These are phyloP conservation scores for Hirudinaria manillensis DNA, from an alignment of 2,888 invertebrate species.

Conservation along the genomic window DNA sequence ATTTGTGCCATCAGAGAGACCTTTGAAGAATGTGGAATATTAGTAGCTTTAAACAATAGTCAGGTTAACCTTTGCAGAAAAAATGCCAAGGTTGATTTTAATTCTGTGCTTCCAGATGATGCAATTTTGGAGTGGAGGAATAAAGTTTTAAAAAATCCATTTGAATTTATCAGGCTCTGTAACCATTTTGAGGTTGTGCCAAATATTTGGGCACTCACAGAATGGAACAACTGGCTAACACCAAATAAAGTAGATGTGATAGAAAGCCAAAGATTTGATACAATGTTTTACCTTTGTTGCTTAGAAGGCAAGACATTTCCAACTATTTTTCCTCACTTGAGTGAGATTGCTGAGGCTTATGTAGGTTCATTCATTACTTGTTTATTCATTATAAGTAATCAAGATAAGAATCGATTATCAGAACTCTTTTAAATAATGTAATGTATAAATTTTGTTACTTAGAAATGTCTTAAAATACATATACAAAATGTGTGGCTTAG, in stretches of 20 bases:
- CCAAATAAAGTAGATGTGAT: constrained; percentile 54
- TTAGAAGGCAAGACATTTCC: constrained; percentile 32
- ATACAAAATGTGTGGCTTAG: too few species aligned
- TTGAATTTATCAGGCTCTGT: constrained; percentile 67
- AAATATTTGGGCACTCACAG: constrained; percentile 70
- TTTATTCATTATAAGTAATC: too few species aligned
- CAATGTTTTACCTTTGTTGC: constrained; percentile 39
- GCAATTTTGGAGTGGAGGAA: constrained; percentile 18
- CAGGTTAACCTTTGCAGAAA: background rate
- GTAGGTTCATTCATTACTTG: background rate
- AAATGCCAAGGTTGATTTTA: background rate
- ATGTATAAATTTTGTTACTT: too few species aligned
- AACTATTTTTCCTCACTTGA: background rate
- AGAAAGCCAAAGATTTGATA: constrained; percentile 37
- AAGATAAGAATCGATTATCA: too few species aligned
- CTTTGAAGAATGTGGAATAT: constrained; percentile 80
- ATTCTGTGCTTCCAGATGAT: background rate
- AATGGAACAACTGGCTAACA: constrained; percentile 79
- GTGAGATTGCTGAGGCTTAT: constrained; percentile 29
- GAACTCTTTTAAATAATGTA: too few species aligned
- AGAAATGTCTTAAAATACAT: too few species aligned
- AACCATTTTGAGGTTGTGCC: constrained; percentile 67
- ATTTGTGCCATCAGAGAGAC: constrained; percentile 80
- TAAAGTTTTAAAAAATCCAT: constrained; percentile 61
- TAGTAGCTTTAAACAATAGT: constrained; percentile 36